A percentile compares a stretch with the other conserved stretches of the same genome.
These are phyloP conservation scores for Tetrapedia diversipes DNA, from an alignment of 2,888 invertebrate species.

Conservation along the genomic window DNA sequence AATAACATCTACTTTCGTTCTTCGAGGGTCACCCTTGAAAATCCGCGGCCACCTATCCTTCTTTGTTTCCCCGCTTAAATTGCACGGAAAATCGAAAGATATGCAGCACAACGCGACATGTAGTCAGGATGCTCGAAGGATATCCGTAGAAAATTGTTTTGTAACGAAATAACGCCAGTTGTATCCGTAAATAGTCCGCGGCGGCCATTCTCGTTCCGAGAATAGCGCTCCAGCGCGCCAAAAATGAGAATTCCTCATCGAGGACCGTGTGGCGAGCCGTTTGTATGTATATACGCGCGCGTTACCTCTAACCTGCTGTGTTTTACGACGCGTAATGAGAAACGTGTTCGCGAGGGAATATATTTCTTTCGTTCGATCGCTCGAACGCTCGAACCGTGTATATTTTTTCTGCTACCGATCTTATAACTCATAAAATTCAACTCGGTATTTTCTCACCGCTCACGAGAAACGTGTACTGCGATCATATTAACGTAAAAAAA, in stretches of 20 bases:
- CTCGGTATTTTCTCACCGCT: not conserved
- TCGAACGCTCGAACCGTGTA: not conserved
- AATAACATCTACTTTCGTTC: slow-evolving; percentile 25
- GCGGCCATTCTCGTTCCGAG: slow-evolving; percentile 73
- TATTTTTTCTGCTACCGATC: slow-evolving; percentile 20
- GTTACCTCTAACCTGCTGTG: slow-evolving; percentile 9
- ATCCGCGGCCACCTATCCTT: not conserved
- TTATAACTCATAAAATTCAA: slow-evolving; percentile 22
- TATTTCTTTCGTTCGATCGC: slow-evolving; percentile 17
- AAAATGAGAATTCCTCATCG: slow-evolving; percentile 73
- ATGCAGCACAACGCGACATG: not conserved
- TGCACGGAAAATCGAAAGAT: not conserved
- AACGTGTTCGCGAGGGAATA: slow-evolving; percentile 14
- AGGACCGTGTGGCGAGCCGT: slow-evolving; percentile 43
- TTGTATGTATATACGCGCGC: slow-evolving; percentile 19
- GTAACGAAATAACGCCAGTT: slow-evolving; percentile 75
- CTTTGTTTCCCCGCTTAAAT: slow-evolving; percentile 21
- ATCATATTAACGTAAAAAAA: slow-evolving; percentile 8
- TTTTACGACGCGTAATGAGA: slow-evolving; percentile 28
- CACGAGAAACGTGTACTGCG: slow-evolving; percentile 6
- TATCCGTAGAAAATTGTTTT: slow-evolving; percentile 70
- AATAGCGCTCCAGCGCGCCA: slow-evolving; percentile 74
- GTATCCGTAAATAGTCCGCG: slow-evolving; percentile 75
- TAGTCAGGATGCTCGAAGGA: slow-evolving; percentile 43
- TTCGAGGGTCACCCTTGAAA: slow-evolving; percentile 16